Conservation (phyloP, 1,140 invertebrate genomes). For the Mercenaria mercenaria region DNA sequence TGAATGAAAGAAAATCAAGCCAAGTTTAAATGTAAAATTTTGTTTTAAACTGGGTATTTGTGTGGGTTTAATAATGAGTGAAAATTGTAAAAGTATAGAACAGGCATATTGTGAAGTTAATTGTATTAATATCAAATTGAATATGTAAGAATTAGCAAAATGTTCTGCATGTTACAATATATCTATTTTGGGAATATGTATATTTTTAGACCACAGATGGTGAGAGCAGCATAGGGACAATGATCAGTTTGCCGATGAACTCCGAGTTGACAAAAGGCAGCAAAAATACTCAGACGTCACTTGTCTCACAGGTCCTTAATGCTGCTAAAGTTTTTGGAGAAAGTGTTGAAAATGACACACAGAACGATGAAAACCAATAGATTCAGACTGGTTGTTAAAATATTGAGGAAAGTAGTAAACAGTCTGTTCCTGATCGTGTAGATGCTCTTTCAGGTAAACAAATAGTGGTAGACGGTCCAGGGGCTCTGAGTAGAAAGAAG, state of each 20-base stretch:
- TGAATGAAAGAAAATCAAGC: no score
- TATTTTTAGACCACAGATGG: background rate
- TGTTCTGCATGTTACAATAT: no score
- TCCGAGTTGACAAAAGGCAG: background rate
- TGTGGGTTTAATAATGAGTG: no score
- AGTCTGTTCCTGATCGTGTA: background rate
- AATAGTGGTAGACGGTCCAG: background rate
- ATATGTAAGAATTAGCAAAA: no score
- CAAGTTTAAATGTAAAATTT: no score
- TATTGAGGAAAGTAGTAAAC: background rate
- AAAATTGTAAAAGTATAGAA: no score
- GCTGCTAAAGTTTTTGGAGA: background rate
- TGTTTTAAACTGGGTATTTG: no score
- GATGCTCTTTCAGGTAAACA: slow-evolving; percentile 9
- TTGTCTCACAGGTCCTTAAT: slow-evolving; percentile 39
- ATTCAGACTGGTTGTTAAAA: background rate
- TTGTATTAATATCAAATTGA: no score
- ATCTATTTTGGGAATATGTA: no score
- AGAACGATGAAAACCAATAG: background rate
- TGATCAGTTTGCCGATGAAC: background rate
- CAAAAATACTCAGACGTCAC: background rate
- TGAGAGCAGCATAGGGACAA: background rate
- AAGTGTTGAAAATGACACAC: background rate
- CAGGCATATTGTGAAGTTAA: no score
- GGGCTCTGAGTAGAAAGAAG: slow-evolving; percentile 37